Percentiles rank a stretch among this genome's conserved stretches.
Evolutionary conservation across 2,113 vertebrate species (phyloP).

Genomic region (Syrrhaptes paradoxus): DNA sequence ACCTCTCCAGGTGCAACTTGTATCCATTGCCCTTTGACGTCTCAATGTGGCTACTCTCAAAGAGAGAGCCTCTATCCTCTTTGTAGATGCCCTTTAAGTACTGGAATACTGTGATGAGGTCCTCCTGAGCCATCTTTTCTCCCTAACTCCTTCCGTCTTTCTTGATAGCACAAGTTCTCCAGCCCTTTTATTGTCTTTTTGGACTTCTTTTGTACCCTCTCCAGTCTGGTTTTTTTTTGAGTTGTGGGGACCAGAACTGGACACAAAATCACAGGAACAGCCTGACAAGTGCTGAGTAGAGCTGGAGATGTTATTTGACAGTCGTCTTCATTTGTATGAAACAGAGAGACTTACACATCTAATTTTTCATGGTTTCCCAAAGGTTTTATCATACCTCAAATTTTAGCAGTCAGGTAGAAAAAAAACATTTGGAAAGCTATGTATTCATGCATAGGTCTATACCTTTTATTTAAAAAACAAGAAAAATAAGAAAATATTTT

Average conservation of each 20-base stretch:
- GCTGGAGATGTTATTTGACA: neutral
- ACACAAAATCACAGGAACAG: neutral
- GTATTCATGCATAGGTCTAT: neutral
- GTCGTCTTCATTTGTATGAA: neutral
- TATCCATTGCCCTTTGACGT: neutral
- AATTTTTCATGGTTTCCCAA: neutral
- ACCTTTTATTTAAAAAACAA: neutral
- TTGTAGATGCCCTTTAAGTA: neutral
- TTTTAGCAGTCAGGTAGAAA: neutral
- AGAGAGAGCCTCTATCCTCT: neutral
- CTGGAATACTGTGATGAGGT: neutral
- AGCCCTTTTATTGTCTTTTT: neutral
- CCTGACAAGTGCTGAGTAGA: neutral
- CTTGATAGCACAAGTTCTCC: neutral
- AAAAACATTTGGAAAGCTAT: neutral
- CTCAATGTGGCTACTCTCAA: neutral
- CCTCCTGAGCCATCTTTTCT: neutral
- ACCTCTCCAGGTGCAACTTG: neutral
- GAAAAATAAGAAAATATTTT: neutral
- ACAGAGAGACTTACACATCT: neutral
- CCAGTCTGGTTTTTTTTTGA: neutral
- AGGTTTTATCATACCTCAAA: neutral
- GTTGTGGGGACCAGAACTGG: neutral
- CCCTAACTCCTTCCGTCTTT: neutral
- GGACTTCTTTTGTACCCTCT: neutral